phyloP scores from a whole-genome alignment of 30 jellyfish, hydroid and myxozoan species.

The Chrysaora quinquecirrha region DNA sequence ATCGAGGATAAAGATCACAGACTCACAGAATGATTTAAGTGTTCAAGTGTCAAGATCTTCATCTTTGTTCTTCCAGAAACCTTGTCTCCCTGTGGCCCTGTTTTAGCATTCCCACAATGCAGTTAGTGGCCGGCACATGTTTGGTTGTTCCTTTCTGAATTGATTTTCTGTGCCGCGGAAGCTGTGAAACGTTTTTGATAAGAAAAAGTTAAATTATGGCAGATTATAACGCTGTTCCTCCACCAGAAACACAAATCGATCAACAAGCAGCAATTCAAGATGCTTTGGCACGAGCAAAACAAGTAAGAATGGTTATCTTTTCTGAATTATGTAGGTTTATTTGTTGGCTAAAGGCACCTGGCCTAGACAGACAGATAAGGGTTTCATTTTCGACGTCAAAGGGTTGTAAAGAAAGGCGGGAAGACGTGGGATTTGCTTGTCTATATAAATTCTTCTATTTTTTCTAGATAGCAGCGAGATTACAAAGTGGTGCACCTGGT shows the following conservation, averaged over 20 bases:
- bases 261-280: constrained; percentile 86
- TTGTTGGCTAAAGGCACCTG: background rate
- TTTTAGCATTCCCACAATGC: too few relatives aligned
- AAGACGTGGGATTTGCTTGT: background rate
- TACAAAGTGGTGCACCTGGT: constrained; percentile 73
- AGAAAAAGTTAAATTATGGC: constrained; percentile 23
- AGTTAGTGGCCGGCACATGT: too few relatives aligned
- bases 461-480: constrained; percentile 91
- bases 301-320: constrained; percentile 40
- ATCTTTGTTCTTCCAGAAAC: too few relatives aligned
- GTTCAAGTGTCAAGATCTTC: too few relatives aligned
- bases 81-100: too few relatives aligned
- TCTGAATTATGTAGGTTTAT: background rate
- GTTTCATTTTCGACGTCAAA: too few relatives aligned
- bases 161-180: too few relatives aligned
- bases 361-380: background rate
- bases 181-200: background rate
- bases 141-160: too few relatives aligned
- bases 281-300: constrained; percentile 97
- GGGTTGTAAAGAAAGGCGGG: background rate
- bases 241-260: constrained; percentile 73
- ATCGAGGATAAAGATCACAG: too few relatives aligned
- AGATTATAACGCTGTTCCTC: constrained; percentile 56
- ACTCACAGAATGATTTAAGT: too few relatives aligned
- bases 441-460: background rate